Evolutionary conservation across 1,140 invertebrate species (phyloP), one percentile per base, ranked within the genome.

Genomic region (Chelonus insularis): DNA sequence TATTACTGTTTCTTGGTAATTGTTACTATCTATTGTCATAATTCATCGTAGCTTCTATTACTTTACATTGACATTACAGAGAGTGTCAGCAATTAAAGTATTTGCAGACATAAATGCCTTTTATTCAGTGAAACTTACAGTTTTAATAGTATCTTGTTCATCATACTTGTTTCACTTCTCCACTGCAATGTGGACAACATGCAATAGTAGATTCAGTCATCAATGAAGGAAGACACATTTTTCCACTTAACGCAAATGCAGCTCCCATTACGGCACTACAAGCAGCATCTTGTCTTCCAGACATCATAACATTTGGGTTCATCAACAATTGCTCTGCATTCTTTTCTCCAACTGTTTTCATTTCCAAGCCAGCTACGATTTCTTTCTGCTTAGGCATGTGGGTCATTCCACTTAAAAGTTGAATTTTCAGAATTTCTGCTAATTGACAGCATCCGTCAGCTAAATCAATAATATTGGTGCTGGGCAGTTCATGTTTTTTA

Each of bases 251-350:
- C 12, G 82, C 81, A 4, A 82, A 75, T 1, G 82, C 82, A 16
- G 82, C 80, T 1, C 82, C 82, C 77, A 83, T 80, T 0, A 83
- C 80, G 16, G 82, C 82, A 50, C 73, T 82, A 57, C 81, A 83
- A 29, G 81, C 81, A n/a, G 76, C 72, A 50, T 83, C 82, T 59
- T 79, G 76, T 59, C 77, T 69, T 11, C 76, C 78, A 7, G 78
- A 73, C 68, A 80, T 75, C 0, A 81, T 56, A 12, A 81, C 56
- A 58, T 79, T 80, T 18, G 78, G 74, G 60, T 59, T 81, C 75
- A 79, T 79, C 9, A 80, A 50, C 12, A 80, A 20, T 73, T 77
- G 71, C 36, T 82, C 80, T 1, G 78, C 77, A 62, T 72, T 76
- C 57, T 79, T 77, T 61, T 82, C 79, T 0, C 72, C 75, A 8